Evolutionary conservation across 2,797 vertebrate genomes (phyloP).

Genomic region (Xiphorhynchus erythropygius): DNA sequence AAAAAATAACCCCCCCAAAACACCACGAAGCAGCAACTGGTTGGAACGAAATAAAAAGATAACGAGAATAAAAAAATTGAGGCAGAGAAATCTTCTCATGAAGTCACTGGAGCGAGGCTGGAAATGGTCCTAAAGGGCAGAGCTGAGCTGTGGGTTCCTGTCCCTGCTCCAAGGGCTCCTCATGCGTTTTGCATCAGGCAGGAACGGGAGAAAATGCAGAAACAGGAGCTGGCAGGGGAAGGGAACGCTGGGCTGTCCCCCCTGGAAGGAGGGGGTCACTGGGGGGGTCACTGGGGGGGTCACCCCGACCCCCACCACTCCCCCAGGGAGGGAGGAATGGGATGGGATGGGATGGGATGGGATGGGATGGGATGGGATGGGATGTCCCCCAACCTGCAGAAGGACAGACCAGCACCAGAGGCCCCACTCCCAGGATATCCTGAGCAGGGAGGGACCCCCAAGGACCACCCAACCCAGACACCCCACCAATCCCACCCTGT

Average conservation of each 20-base stretch:
- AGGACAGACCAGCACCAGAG: not conserved
- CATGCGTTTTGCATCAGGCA: conserved; percentile 39
- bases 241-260: not conserved
- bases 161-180: not conserved
- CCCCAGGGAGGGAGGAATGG: too few relatives aligned
- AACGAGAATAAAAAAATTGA: too few relatives aligned
- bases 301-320: not conserved
- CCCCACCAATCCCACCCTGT: too few relatives aligned
- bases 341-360: too few relatives aligned
- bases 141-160: not conserved
- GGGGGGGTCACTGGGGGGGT: not conserved
- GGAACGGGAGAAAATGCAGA: conserved; percentile 7
- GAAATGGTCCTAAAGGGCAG: not conserved
- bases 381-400: not conserved
- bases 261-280: not conserved
- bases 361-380: too few relatives aligned
- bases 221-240: not conserved
- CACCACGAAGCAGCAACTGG: not conserved
- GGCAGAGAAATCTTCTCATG: not conserved
- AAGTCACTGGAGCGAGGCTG: not conserved
- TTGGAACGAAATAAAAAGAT: not conserved
- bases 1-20: not conserved
- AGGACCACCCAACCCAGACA: not conserved
- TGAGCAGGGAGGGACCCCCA: not conserved
- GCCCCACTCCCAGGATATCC: not conserved